Conservation (phyloP, 2,113 vertebrate species). For the Ploceus nigricollis region DNA sequence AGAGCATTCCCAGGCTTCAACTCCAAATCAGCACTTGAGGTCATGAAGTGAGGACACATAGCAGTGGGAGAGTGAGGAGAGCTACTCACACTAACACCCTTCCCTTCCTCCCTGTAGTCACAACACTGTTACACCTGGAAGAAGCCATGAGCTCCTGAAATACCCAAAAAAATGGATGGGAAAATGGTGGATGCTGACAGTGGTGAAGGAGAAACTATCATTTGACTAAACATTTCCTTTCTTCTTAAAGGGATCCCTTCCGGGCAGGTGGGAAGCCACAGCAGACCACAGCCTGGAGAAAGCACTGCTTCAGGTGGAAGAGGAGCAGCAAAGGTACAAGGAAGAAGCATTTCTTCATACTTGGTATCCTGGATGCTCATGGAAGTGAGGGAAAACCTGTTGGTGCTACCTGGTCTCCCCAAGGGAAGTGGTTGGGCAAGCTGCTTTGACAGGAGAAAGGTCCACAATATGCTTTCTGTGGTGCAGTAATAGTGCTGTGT, state of each 20-base stretch:
- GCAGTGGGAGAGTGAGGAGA: background rate
- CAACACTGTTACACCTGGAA: background rate
- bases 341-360: background rate
- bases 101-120: background rate
- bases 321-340: slow-evolving; percentile 86
- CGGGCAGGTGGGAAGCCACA: slow-evolving; percentile 60
- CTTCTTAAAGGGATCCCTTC: slow-evolving; percentile 56
- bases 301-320: slow-evolving; percentile 82
- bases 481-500: background rate
- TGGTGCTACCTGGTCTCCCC: background rate
- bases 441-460: background rate
- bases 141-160: background rate
- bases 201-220: background rate
- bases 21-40: background rate
- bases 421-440: background rate
- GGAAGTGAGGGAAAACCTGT: background rate
- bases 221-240: background rate
- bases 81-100: background rate
- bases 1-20: background rate
- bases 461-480: background rate
- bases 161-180: accelerated
- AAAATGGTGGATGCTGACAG: background rate
- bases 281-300: slow-evolving; percentile 82
- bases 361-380: background rate
- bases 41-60: background rate